phyloP scores from a whole-genome alignment of 2,113 vertebrate genomes.

The Hepsetus odoe region DNA sequence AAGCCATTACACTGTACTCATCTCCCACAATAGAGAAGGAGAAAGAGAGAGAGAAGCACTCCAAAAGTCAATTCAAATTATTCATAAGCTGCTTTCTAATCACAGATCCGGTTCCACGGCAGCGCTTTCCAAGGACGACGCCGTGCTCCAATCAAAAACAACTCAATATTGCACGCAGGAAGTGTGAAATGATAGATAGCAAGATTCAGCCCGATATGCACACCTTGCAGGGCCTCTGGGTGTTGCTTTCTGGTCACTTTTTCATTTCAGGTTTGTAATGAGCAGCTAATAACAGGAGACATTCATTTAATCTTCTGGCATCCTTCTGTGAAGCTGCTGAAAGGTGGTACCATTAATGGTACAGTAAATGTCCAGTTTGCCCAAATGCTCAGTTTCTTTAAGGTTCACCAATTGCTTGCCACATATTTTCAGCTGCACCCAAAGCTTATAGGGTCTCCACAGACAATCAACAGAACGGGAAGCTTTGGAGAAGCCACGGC shows the following conservation, averaged over 20 bases:
- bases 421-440: too few species aligned
- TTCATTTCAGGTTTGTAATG: not conserved
- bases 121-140: constrained; percentile 42
- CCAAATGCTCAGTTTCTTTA: too few species aligned
- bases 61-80: constrained; percentile 56
- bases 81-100: constrained; percentile 52
- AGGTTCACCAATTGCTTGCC: too few species aligned
- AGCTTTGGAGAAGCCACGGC: too few species aligned
- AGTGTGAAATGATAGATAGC: constrained; percentile 36
- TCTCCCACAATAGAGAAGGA: constrained; percentile 42
- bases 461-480: too few species aligned
- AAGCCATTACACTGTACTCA: constrained; percentile 52
- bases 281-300: not conserved
- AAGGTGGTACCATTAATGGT: not conserved
- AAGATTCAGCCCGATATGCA: not conserved
- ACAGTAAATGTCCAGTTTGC: too few species aligned
- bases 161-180: constrained; percentile 23
- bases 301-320: too few species aligned
- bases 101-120: constrained; percentile 42
- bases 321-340: too few species aligned
- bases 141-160: constrained; percentile 43
- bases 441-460: too few species aligned
- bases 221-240: not conserved
- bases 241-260: not conserved
- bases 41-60: constrained; percentile 24